Conservation (phyloP, 2,888 invertebrate species). For the Mythimna albipuncta region DNA sequence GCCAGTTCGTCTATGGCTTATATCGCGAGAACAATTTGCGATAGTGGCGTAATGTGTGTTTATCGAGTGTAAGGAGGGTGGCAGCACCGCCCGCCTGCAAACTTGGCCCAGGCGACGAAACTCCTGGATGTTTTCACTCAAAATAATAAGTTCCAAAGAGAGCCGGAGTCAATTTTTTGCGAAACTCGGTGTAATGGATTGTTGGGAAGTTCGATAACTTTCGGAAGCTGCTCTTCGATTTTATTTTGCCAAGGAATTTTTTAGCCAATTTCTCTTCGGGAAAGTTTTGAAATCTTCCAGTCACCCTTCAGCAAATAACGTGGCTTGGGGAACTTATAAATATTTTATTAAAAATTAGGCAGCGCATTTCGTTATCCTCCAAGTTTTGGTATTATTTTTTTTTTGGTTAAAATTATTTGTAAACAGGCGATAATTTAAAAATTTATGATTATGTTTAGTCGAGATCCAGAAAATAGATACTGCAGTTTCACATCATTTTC, state of each 20-base stretch:
- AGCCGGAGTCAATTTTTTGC: constrained; percentile 86
- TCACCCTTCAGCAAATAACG: constrained; percentile 83
- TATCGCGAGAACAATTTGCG: constrained; percentile 58
- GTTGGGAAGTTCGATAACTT: constrained; percentile 90
- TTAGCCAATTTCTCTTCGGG: constrained; percentile 88
- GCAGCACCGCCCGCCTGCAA: constrained; percentile 67
- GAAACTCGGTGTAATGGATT: constrained; percentile 90
- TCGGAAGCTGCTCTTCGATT: constrained; percentile 90
- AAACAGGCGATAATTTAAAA: constrained; percentile 16
- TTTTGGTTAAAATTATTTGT: constrained; percentile 37
- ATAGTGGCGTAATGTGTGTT: constrained; percentile 66
- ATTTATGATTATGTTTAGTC: background rate
- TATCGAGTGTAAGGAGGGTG: constrained; percentile 73
- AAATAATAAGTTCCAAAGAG: constrained; percentile 88
- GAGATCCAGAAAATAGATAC: background rate
- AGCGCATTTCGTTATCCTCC: constrained; percentile 53
- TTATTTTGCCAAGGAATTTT: constrained; percentile 89
- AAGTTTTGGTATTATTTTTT: constrained; percentile 48
- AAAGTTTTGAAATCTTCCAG: constrained; percentile 87
- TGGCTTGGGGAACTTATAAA: constrained; percentile 70
- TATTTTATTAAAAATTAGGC: constrained; percentile 67
- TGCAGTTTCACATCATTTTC: background rate
- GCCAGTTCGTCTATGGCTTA: constrained; percentile 18
- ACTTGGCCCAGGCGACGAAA: constrained; percentile 83
- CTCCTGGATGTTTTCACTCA: constrained; percentile 88